Evolutionary conservation across 2,113 vertebrate species (phyloP), one percentile per base, ranked within the genome.

Genomic region (Spea multiplicata): DNA sequence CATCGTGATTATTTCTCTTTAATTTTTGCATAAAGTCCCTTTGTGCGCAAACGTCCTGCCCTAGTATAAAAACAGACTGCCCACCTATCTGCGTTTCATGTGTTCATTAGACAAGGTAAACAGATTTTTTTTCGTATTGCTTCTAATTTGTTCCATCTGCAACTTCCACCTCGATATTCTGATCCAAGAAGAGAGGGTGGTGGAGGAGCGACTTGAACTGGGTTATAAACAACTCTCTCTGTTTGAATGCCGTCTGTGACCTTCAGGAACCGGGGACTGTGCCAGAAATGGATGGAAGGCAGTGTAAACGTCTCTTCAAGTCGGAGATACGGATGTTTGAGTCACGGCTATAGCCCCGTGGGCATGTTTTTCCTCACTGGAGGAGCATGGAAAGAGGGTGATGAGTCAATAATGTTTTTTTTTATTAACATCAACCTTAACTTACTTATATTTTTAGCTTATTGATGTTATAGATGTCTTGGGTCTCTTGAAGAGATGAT

Each of bases 81-180:
- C n/a, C 4, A 50, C 45, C n/a, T 61, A 46, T 64, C 52, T 53
- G 16, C 66, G 61, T 30, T 57, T 57, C 50, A 47, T 48, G 7
- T 3, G 12, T 57, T 76, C 57, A 48, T 77, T 12, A 14, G 30
- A 16, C 5, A 65, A 50, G 68, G 47, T 71, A 65, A 78, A 72
- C 61, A 78, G 76, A 70, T 45, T 64, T 70, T 47, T 57, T 62
- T 50, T 62, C 44, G 14, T 13, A 59, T 59, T 59, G 6, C 48
- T 61, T 53, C 49, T 78, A 66, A 78, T 72, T 72, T 12, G 8
- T 78, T 78, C 68, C 76, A 55, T 45, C 66, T 78, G 69, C 64
- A 48, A 50, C 61, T 50, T 52, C 73, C 73, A 64, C 45, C 13
- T 49, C 48, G 17, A 7, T 14, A 14, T 45, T 59, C 76, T 6